phyloP scores from a whole-genome alignment of 2,113 vertebrate genomes.

The Thamnophis sirtalis region DNA sequence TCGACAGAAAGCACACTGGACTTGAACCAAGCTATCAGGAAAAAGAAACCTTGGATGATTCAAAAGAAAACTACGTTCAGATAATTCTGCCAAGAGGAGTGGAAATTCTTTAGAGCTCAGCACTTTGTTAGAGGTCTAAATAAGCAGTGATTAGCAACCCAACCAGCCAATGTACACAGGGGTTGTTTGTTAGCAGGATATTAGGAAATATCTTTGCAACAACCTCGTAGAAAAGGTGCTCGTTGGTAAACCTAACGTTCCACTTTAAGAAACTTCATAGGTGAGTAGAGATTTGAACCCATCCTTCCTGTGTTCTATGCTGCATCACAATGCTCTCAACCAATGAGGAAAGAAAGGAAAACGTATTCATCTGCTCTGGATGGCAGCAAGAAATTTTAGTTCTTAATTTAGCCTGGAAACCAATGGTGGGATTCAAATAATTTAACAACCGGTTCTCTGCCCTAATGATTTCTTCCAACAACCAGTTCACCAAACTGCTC shows the following conservation, averaged over 20 bases:
- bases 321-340: not conserved
- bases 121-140: not conserved
- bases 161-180: not conserved
- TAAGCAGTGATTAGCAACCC: not conserved
- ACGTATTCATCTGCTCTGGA: too few species aligned
- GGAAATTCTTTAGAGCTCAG: not conserved
- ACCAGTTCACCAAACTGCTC: too few species aligned
- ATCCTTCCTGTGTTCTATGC: not conserved
- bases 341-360: not conserved
- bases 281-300: not conserved
- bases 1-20: not conserved
- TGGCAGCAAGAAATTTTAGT: not conserved
- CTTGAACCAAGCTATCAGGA: not conserved
- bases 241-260: not conserved
- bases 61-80: not conserved
- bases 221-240: not conserved
- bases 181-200: not conserved
- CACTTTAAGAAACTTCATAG: not conserved
- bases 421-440: too few species aligned
- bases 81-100: not conserved
- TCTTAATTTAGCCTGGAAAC: not conserved
- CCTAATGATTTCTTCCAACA: too few species aligned
- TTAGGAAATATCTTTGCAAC: not conserved
- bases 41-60: not conserved
- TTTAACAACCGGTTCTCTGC: too few species aligned